phyloP scores from a whole-genome alignment of 2,888 invertebrate species.

The Acanthosepion lycidas region DNA sequence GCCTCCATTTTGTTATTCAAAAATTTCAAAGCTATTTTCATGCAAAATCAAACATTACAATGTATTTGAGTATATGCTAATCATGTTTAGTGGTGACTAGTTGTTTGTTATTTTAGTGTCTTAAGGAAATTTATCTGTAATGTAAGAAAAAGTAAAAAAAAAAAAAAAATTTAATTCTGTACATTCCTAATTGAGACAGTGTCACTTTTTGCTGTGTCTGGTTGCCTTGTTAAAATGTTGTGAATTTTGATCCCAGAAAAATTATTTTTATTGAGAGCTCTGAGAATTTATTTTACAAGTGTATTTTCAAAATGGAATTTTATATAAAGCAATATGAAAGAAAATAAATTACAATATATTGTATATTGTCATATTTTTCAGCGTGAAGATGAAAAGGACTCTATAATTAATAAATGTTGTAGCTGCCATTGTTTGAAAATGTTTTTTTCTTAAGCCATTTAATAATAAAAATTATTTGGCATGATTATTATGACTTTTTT shows the following conservation, averaged over 20 bases:
- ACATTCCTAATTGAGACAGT: conserved; percentile 14
- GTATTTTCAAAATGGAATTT: not conserved
- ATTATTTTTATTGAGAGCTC: not conserved
- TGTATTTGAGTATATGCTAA: not conserved
- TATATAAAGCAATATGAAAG: not conserved
- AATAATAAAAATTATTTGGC: no score
- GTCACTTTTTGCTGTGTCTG: not conserved
- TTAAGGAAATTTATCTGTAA: no score
- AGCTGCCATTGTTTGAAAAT: not conserved
- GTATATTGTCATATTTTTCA: not conserved
- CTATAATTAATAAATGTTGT: not conserved
- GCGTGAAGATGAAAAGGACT: not conserved
- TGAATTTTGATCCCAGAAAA: not conserved
- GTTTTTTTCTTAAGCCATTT: no score
- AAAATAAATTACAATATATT: not conserved
- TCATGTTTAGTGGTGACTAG: no score
- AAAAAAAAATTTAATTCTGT: not conserved
- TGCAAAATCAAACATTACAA: not conserved
- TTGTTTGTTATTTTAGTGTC: no score
- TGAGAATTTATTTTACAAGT: not conserved
- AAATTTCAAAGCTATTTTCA: not conserved
- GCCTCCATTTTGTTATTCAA: not conserved
- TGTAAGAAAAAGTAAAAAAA: no score
- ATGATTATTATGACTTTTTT: no score
- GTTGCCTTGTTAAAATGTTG: not conserved